Percentiles rank a stretch among this genome's conserved stretches.
These are phyloP conservation scores for Apodemia duryi DNA, from an alignment of 2,888 invertebrate species.

Conservation along the genomic window DNA sequence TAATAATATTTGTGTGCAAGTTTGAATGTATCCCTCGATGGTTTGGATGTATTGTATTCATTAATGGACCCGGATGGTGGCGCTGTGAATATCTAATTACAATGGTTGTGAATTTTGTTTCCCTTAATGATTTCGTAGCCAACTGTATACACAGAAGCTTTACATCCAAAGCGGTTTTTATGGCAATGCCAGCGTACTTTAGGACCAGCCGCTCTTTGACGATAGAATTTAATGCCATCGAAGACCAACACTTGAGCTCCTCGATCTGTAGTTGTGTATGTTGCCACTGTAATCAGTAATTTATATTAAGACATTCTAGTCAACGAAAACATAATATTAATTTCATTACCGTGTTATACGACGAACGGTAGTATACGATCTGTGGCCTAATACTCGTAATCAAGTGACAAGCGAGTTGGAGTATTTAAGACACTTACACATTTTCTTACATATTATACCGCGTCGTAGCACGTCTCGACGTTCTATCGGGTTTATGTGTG, in stretches of 20 bases:
- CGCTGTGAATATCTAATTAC: background rate
- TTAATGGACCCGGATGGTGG: too few relatives aligned
- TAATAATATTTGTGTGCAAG: background rate
- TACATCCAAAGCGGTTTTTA: constrained; percentile 28
- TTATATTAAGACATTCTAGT: background rate
- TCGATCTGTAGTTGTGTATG: background rate
- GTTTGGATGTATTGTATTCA: background rate
- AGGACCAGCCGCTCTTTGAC: background rate
- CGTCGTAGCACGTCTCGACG: too few relatives aligned
- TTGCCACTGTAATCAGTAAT: background rate
- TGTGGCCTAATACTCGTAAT: too few relatives aligned
- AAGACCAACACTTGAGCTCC: constrained; percentile 7
- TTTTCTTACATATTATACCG: too few relatives aligned
- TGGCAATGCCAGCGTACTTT: constrained; percentile 16
- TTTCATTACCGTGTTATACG: too few relatives aligned
- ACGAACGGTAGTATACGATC: too few relatives aligned
- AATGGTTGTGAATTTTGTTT: constrained; percentile 3
- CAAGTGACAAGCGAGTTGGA: too few relatives aligned
- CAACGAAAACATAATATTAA: background rate
- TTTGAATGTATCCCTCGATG: background rate
- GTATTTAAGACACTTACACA: too few relatives aligned
- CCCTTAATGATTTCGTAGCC: background rate
- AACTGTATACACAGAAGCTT: constrained; percentile 20
- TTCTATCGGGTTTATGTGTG: too few relatives aligned
- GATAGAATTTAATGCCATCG: constrained; percentile 1